phyloP scores from a whole-genome alignment of 2,888 invertebrate species.

The Hydroisotoma schaefferi region DNA sequence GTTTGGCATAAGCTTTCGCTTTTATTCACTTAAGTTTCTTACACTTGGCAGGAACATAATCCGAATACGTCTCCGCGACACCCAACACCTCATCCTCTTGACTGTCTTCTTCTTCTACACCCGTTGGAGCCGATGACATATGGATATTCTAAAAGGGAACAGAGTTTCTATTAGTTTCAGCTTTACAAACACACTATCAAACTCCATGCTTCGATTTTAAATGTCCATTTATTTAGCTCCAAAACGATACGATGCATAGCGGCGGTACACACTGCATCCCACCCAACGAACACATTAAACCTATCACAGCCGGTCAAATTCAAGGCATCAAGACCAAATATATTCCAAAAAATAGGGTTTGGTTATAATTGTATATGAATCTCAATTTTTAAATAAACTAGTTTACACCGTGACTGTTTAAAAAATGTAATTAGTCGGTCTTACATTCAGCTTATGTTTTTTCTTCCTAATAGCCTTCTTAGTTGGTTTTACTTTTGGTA shows the following conservation, averaged over 20 bases:
- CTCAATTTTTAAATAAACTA: no score
- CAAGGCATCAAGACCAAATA: no score
- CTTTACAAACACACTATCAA: neutral
- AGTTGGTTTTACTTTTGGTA: neutral
- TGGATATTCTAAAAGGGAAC: neutral
- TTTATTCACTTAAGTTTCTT: conserved; percentile 50
- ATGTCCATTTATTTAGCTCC: neutral
- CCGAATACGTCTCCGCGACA: conserved; percentile 96
- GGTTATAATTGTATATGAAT: no score
- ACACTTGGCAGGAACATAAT: conserved; percentile 96
- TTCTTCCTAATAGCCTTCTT: neutral
- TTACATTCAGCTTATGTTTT: no score
- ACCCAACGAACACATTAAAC: no score
- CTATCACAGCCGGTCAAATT: no score
- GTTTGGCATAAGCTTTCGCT: neutral
- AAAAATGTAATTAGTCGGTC: no score
- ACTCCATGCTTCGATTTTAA: neutral
- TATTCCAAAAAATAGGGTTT: no score
- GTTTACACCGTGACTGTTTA: no score
- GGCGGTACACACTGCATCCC: no score
- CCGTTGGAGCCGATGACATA: neutral
- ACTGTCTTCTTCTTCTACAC: conserved; percentile 63
- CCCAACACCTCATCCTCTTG: conserved; percentile 95
- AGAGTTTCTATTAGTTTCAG: neutral
- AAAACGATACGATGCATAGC: no score